Evolutionary conservation across 2,888 invertebrate genomes (phyloP), one percentile per base, ranked within the genome.

Genomic region (Lycophotia porphyrea): DNA sequence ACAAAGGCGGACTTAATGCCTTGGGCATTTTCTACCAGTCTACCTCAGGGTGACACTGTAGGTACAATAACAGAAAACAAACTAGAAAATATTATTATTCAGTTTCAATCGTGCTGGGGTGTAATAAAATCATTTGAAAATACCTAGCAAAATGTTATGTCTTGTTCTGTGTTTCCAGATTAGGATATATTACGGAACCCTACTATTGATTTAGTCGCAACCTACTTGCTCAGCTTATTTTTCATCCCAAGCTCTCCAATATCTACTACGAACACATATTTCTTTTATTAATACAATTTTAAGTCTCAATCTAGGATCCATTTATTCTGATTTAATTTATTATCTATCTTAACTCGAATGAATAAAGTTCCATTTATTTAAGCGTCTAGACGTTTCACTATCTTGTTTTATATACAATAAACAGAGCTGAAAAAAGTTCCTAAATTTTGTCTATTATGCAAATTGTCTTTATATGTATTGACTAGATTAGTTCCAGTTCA

Each of bases 341-440:
- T 83, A 73, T 67, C 36, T 36, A 58, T 67, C 24, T 67, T 39
- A 52, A 70, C 70, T 71, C 60, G 67, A 65, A 47, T 60, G 52
- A 64, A 67, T 44, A 69, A 67, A 49, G 70, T 39, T 64, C 21
- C 27, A 52, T 67, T 74, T 84, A 74, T 64, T 42, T 42, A 63
- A 67, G 21, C 47, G 80, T 74, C 84, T 84, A 84, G 80, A 81
- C 80, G 60, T 71, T 78, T 36, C 15, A 39, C 42, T 78, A 66
- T 73, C 47, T 76, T 31, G 27, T 65, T 69, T 65, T 55, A 75
- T 65, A 18, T 39, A 68, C 31, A 74, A 68, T 64, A 81, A 81
- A 74, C 8, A 24, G 34, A 18, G 21, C n/a, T 44, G 18, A 66
- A 76, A 78, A 74, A 82, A 27, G 39, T 39, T 55, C 31, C 2